Evolutionary conservation across 2,888 invertebrate genomes (phyloP), one percentile per base, ranked within the genome.

Genomic region (Torymus aiolomorphi): DNA sequence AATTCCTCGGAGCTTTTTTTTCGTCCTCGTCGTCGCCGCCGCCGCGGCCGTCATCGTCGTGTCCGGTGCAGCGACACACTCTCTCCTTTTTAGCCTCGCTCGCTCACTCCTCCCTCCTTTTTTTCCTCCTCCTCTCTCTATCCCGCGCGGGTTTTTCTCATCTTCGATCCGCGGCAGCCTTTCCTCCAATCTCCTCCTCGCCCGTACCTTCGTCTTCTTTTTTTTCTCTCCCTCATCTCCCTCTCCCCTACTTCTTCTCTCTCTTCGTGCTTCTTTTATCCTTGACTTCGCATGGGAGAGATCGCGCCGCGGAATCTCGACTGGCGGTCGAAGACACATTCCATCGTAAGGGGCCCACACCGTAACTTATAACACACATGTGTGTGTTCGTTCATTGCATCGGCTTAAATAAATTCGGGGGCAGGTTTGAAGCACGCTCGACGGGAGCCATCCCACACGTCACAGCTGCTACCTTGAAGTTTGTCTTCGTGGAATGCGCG

Each of bases 1-100:
- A 78, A 72, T 78, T 52, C 66, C 49, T 62, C 24, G 63, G 18
- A 31, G 57, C 49, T 71, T 42, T 71, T 71, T 20, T 59, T 71
- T 42, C 42, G 42, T 42, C 42, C 42, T 42, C 42, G 42, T 8
- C 31, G 8, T 10, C 1, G 31, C 31, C 31, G 31, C 31, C 5
- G 31, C 31, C 31, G 4, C n/a, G n/a, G 42, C 42, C 42, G 42
- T 42, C 42, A 42, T 42, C 42, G 8, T 42, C 14, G 24, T 42
- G n/a, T 31, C n/a, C 63, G 63, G 65, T 51, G 65, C 49, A 49
- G 51, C 16, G 52, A 52, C 61, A 31, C 49, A 51, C 61, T 74
- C 62, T 63, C 49, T 71, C 13, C 8, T 20, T 42, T 42, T 42
- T 42, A 42, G 42, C 42, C 42, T 57, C 20, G 56, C 24, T 69